Evolutionary conservation across 2,888 invertebrate species (phyloP), one percentile per base, ranked within the genome.

Genomic region (Meteorus cinctellus): DNA sequence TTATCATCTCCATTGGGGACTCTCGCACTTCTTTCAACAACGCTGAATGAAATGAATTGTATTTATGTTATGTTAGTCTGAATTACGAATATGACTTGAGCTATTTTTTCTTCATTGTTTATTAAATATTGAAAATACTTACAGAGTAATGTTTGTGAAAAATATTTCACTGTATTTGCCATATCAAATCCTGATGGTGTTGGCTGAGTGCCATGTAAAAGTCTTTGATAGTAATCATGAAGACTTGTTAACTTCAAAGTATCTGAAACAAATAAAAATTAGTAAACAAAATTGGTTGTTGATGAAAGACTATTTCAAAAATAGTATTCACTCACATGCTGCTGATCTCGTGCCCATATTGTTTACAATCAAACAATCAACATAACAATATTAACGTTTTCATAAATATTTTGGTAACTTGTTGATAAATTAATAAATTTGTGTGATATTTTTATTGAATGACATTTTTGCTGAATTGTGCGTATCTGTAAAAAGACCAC

Each of bases 231-330:
- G 91, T 96, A 98, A 91, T 99, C 99, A 91, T 98, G 97, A 82
- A 99, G 94, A 90, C 96, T 98, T 87, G 98, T 95, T 89, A 99
- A 95, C 93, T 99, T 99, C 84, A 98, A 97, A 87, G 98, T 97
- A 92, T 99, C 98, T 99, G 12, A 8, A 12, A 41, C 2, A 12
- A 41, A 41, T 12, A 12, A 45, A 4, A 45, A 14, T 27, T 19
- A 34, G 48, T n/a, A 55, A 36, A 34, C 10, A 45, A 70, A 19
- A 45, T 34, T 67, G 14, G 27, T n/a, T 36, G 19, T 48, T 29
- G 16, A 48, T 48, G 27, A 66, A 67, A 48, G 2, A 48, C 16
- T 16, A n/a, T 24, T n/a, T 14, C 45, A 12, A 67, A 48, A 41
- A 41, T 63, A 45, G 2, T 10, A 16, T 45, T 51, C 8, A 92